Evolutionary conservation across 2,888 invertebrate species (phyloP), one percentile per base, ranked within the genome.

Genomic region (Nymphalis polychloros): DNA sequence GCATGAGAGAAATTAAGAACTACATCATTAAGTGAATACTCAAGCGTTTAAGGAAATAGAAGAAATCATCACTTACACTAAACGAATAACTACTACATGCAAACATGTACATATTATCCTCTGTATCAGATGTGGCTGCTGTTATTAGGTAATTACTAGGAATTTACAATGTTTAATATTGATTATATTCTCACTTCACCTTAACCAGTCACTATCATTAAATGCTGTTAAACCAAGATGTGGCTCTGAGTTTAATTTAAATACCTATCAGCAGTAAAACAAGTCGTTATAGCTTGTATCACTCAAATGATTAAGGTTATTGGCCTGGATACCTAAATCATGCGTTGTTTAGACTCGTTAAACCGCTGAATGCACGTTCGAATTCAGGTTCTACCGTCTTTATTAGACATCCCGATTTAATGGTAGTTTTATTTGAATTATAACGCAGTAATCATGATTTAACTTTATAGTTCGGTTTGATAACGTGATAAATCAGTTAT

Each of bases 211-310:
- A 13, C 41, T 13, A 41, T 41, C 17, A 8, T 31, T 8, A 35
- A 55, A 55, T 27, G 8, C 27, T 55, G 23, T 20, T 17, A 31
- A 49, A 61, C 19, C 31, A 49, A 23, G 60, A 61, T 61, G 27
- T 49, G 49, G n/a, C 46, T 84, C 86, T 84, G 49, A 61, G 31
- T 62, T 53, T 19, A 23, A 46, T 48, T 55, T 48, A 59, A 65
- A 46, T 55, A 35, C 31, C 52, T 20, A 62, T 65, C n/a, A n/a
- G 62, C 52, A 60, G 47, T 65, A 60, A 57, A 57, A 57, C 57
- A 57, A 57, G 57, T 46, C 52, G 23, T 60, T 62, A 53, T 41
- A 63, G 50, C 16, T 47, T 62, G 47, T 68, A 61, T 65, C 49
- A 59, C 59, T 65, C 49, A 41, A 62, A 47, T 62, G 52, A 69